phyloP scores from a whole-genome alignment of 2,888 invertebrate species.

The Oasisia sp. region DNA sequence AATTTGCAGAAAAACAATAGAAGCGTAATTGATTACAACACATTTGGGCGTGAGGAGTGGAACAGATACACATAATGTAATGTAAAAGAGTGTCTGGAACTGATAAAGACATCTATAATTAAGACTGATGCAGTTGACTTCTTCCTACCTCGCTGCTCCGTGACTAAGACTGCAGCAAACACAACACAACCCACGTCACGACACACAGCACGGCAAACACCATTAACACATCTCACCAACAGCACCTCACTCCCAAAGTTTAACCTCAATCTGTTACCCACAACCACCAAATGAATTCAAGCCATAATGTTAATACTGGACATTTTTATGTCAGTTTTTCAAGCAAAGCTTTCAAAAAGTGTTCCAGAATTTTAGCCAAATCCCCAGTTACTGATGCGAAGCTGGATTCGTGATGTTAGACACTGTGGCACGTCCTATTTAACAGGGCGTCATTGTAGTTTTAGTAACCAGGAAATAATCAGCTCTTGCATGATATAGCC shows the following conservation, averaged over 20 bases:
- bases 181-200: not conserved
- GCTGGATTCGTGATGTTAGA: not conserved
- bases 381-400: not conserved
- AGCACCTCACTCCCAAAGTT: not conserved
- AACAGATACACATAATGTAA: not conserved
- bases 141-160: not conserved
- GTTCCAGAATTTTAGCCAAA: not conserved
- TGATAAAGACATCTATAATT: not conserved
- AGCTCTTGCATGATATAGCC: too few species aligned
- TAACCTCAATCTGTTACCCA: not conserved
- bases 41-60: not conserved
- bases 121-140: not conserved
- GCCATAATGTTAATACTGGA: not conserved
- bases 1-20: not conserved
- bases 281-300: not conserved
- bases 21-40: not conserved
- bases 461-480: too few species aligned
- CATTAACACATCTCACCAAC: not conserved
- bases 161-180: conserved; percentile 12
- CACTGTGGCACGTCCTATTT: too few species aligned
- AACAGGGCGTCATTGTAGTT: too few species aligned
- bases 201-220: not conserved
- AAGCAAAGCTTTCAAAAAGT: not conserved
- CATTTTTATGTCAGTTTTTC: not conserved
- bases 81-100: conserved; percentile 1